Evolutionary conservation across 23 tunicate species (phyloP).

Genomic region (Phallusia fumigata): DNA sequence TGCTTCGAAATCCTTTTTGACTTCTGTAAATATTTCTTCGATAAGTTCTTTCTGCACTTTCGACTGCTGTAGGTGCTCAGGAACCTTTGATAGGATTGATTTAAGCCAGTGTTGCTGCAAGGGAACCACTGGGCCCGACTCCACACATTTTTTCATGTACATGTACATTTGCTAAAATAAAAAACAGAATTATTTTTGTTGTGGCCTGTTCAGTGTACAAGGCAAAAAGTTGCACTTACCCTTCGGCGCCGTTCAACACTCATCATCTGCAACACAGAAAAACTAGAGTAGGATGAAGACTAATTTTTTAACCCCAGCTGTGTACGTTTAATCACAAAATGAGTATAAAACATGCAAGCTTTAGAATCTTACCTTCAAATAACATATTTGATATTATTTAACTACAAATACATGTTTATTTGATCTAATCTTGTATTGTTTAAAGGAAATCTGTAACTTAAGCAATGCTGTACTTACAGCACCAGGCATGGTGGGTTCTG

Average conservation of each 20-base stretch:
- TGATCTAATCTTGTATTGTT: too few relatives aligned
- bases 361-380: too few relatives aligned
- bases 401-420: too few relatives aligned
- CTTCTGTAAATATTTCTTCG: conserved; percentile 50
- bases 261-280: conserved; percentile 68
- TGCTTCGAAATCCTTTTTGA: conserved; percentile 62
- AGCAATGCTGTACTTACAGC: conserved; percentile 40
- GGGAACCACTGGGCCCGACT: conserved; percentile 90
- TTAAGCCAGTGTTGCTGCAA: conserved; percentile 72
- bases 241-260: conserved; percentile 71
- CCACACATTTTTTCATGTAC: conserved; percentile 97
- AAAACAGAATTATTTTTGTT: neutral
- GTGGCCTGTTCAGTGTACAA: neutral
- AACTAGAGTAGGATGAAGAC: neutral
- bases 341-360: too few relatives aligned
- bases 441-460: too few relatives aligned
- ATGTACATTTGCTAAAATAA: conserved; percentile 82
- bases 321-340: too few relatives aligned
- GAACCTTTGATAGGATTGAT: conserved; percentile 69
- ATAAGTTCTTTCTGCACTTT: conserved; percentile 54
- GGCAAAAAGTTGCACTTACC: conserved; percentile 39
- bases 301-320: neutral
- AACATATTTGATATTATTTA: too few relatives aligned
- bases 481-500: conserved; percentile 72
- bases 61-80: conserved; percentile 49